Percentiles rank a stretch among this genome's conserved stretches.
These are phyloP conservation scores for Achatina immaculata DNA, from an alignment of 1,140 invertebrate genomes.

Conservation along the genomic window DNA sequence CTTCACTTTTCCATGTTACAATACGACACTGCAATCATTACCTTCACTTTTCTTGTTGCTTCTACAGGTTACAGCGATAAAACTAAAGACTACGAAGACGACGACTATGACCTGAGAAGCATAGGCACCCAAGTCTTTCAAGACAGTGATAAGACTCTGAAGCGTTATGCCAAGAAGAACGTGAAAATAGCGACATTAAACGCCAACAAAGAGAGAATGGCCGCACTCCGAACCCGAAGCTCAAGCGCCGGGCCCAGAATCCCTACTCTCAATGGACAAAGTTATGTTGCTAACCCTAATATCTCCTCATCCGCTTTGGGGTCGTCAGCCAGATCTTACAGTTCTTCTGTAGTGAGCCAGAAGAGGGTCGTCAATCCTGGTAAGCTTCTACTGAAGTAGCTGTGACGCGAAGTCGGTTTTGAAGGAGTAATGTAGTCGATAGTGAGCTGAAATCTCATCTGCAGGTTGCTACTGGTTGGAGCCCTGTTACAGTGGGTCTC, in stretches of 20 bases:
- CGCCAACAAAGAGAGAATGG: neutral
- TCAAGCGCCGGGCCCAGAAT: neutral
- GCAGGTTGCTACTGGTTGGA: no score
- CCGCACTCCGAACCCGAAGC: neutral
- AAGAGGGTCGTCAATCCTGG: no score
- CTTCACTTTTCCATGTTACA: neutral
- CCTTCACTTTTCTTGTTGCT: neutral
- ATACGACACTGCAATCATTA: neutral
- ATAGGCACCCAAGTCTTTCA: conserved; percentile 37
- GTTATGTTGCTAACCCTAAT: neutral
- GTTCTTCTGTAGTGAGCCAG: no score
- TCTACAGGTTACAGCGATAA: neutral
- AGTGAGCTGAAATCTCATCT: no score
- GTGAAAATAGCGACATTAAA: neutral
- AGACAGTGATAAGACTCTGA: neutral
- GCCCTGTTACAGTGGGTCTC: no score
- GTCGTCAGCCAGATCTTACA: no score
- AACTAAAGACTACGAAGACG: neutral
- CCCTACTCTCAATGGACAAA: neutral
- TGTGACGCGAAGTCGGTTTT: no score
- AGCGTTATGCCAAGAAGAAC: conserved; percentile 15
- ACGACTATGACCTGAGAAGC: conserved; percentile 42
- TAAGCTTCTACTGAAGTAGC: no score
- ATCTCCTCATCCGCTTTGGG: no score
- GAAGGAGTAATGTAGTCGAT: no score